A percentile compares a stretch with the other conserved stretches of the same genome.
Conservation (phyloP, 1,140 invertebrate species). For the Anthonomus grandis region DNA sequence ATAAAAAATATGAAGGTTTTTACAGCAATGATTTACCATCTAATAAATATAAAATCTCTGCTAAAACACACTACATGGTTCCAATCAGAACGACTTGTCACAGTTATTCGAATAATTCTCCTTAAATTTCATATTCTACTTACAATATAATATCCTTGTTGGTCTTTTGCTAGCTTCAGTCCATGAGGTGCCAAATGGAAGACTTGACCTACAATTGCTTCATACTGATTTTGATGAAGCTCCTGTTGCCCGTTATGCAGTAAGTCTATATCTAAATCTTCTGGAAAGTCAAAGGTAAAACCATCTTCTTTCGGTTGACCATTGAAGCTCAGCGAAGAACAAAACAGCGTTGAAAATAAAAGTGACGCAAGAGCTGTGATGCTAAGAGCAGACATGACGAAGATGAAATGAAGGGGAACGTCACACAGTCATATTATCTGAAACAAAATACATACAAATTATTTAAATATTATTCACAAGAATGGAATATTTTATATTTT, state of each 20-base stretch:
- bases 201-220: conserved; percentile 24
- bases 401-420: neutral
- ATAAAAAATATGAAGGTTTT: too few species aligned
- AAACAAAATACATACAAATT: neutral
- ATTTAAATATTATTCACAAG: neutral
- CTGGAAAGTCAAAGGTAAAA: conserved; percentile 35
- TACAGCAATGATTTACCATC: too few species aligned
- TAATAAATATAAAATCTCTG: too few species aligned
- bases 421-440: neutral
- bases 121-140: too few species aligned
- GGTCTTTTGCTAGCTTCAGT: too few species aligned
- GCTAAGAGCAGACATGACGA: neutral
- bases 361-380: neutral
- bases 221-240: conserved; percentile 16
- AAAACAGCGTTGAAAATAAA: conserved; percentile 12
- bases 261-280: conserved; percentile 21
- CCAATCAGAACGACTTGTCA: too few species aligned
- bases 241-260: conserved; percentile 3
- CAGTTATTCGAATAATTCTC: too few species aligned
- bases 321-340: conserved; percentile 8
- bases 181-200: conserved; percentile 24
- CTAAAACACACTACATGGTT: too few species aligned
- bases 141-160: too few species aligned
- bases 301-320: conserved; percentile 24
- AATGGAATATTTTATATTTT: neutral